phyloP scores from a whole-genome alignment of 2,888 invertebrate genomes.

The Microctonus brassicae region DNA sequence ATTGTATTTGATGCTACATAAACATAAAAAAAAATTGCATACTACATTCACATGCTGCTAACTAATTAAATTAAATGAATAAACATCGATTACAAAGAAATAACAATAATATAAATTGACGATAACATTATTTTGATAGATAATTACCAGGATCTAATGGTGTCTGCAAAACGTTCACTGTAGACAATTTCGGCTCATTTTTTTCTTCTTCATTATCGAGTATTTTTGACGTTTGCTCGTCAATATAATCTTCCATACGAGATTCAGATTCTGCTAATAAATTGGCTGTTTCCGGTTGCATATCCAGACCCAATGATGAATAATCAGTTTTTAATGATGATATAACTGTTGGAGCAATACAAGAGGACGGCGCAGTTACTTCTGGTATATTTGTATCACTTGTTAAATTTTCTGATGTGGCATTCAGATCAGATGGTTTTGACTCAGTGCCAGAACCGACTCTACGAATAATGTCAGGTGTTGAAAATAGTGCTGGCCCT shows the following conservation, averaged over 20 bases:
- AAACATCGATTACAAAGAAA: neutral
- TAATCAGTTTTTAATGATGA: slow-evolving; percentile 7
- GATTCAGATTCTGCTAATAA: slow-evolving; percentile 12
- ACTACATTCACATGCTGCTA: neutral
- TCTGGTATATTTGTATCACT: neutral
- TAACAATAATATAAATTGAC: slow-evolving; percentile 33
- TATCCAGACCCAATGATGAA: slow-evolving; percentile 9
- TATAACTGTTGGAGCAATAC: neutral
- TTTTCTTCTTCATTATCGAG: slow-evolving; percentile 42
- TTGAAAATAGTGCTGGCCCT: slow-evolving; percentile 79
- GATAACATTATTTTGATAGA: slow-evolving; percentile 24
- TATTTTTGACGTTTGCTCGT: neutral
- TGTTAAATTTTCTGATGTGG: slow-evolving; percentile 43
- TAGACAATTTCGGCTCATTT: slow-evolving; percentile 49
- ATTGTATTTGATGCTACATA: slow-evolving; percentile 50
- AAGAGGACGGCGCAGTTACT: neutral
- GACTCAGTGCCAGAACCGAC: slow-evolving; percentile 73
- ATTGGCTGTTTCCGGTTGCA: slow-evolving; percentile 1
- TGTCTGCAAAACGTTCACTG: slow-evolving; percentile 59
- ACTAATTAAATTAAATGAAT: slow-evolving; percentile 25
- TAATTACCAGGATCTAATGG: slow-evolving; percentile 61
- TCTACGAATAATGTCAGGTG: slow-evolving; percentile 83
- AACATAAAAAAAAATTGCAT: slow-evolving; percentile 39
- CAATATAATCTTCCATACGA: slow-evolving; percentile 5
- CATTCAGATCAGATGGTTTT: slow-evolving; percentile 61